Percentiles rank a stretch among this genome's conserved stretches.
Conservation (phyloP, 2,797 vertebrate genomes). For the Enoplosus armatus region DNA sequence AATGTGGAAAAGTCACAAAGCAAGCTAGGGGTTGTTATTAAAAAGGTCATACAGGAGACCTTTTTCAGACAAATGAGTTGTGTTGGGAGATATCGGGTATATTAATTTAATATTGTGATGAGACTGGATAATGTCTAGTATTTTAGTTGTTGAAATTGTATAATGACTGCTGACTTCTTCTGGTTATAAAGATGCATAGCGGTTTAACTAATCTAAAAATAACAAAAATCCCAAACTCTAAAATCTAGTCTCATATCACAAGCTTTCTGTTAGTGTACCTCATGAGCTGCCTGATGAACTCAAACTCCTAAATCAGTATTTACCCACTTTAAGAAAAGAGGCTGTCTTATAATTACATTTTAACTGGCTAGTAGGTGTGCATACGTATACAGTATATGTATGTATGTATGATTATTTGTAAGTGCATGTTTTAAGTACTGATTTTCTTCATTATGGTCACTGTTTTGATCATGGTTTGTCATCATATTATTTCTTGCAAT, state of each 20-base stretch:
- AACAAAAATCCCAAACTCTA: too few relatives aligned
- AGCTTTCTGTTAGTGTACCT: neutral
- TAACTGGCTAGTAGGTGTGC: too few relatives aligned
- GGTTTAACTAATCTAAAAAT: too few relatives aligned
- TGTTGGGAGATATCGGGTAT: neutral
- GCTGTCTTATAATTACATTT: too few relatives aligned
- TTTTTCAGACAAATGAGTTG: neutral
- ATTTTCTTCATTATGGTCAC: neutral
- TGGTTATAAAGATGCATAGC: neutral
- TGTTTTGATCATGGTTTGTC: too few relatives aligned
- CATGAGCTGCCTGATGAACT: neutral
- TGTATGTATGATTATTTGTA: neutral
- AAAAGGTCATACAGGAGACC: neutral
- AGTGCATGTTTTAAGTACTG: neutral
- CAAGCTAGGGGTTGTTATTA: neutral
- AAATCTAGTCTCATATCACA: neutral
- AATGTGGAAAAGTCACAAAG: slow-evolving; percentile 42
- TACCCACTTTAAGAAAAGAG: too few relatives aligned
- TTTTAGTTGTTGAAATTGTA: neutral
- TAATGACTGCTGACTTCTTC: neutral
- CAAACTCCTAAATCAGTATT: neutral
- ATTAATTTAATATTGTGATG: neutral
- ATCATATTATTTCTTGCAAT: too few relatives aligned
- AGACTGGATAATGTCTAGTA: neutral
- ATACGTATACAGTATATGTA: neutral